Percentiles rank a stretch among this genome's conserved stretches.
phyloP scores from a whole-genome alignment of 37 sponge, comb jelly and placozoan species.

The Geodia barretti region DNA sequence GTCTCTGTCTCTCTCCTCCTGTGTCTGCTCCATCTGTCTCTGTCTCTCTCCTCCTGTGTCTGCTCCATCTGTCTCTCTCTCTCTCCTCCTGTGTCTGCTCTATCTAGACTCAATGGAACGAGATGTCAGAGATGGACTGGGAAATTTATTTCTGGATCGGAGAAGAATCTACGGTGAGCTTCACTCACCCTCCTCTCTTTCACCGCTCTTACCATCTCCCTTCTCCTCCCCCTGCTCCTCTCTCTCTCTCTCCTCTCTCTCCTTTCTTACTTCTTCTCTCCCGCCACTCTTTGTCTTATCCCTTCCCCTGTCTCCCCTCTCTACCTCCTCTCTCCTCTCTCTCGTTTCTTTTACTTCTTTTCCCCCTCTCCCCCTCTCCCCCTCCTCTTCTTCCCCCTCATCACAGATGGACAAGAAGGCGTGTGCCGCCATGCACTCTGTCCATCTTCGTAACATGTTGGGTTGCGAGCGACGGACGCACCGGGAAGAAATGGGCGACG shows the following conservation, averaged over 20 bases:
- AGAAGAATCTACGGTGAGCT: constrained; percentile 71
- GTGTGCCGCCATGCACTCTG: constrained; percentile 97
- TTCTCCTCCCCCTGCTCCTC: too few species aligned
- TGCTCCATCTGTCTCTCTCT: too few species aligned
- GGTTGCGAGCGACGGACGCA: constrained; percentile 69
- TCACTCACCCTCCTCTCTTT: background rate
- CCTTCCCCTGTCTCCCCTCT: background rate
- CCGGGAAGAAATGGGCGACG: constrained; percentile 90
- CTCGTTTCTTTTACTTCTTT: constrained; percentile 1
- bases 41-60: too few species aligned
- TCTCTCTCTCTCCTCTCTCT: too few species aligned
- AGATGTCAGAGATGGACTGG: constrained; percentile 77
- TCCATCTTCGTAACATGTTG: constrained; percentile 94
- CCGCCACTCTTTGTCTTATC: background rate
- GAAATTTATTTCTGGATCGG: constrained; percentile 98
- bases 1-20: too few species aligned
- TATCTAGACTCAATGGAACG: constrained; percentile 70
- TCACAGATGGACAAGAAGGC: constrained; percentile 94
- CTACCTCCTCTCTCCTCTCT: background rate
- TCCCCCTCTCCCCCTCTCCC: constrained; percentile 5
- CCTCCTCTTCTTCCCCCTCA: background rate
- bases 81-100: background rate
- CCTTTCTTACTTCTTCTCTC: background rate
- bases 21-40: too few species aligned
- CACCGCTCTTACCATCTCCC: background rate